Evolutionary conservation across 2,113 vertebrate species (phyloP), one percentile per base, ranked within the genome.

Genomic region (Syngnathus floridae): DNA sequence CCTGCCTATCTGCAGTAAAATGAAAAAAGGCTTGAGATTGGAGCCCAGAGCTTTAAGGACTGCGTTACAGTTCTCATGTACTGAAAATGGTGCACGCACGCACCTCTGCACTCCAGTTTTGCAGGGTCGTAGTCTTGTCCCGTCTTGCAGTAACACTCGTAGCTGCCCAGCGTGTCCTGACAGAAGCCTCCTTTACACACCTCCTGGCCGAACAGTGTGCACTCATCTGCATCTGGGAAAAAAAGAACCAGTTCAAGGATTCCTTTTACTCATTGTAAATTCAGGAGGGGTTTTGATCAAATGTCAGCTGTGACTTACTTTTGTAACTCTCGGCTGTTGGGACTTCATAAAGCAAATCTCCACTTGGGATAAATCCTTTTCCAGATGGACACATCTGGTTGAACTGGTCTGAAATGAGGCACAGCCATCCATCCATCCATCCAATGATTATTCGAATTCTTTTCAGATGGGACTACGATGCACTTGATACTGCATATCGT

Each of bases 131-230:
- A 99, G 87, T 96, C 94, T 31, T 93, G 93, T 62, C 97, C 95
- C 4, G 91, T 89, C 80, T 94, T 96, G 82, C 97, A 98, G 90
- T 98, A 99, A 74, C 97, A 99, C 77, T 99, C 95, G 0, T 93
- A 99, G 65, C 91, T 91, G 56, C 93, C 92, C 63, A 86, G 84
- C 0, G 93, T 94, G 64, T 99, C 91, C 84, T 92, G 80, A 87
- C 97, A 99, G 90, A 90, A 96, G 72, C 96, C 97, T 19, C 93
- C 93, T 87, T 98, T 98, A 82, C 97, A 99, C 62, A 99, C 95
- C 88, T 98, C 95, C 74, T 92, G 82, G 26, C 91, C 93, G 68
- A 98, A 99, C 71, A 99, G 89, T 2, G 87, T 76, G 54, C 97
- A 99, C 83, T 99, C 97, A 77, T 99, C 93, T 58, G 95, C 97